Evolutionary conservation across 2,888 invertebrate genomes (phyloP), one percentile per base, ranked within the genome.

Genomic region (Adelphocoris suturalis): DNA sequence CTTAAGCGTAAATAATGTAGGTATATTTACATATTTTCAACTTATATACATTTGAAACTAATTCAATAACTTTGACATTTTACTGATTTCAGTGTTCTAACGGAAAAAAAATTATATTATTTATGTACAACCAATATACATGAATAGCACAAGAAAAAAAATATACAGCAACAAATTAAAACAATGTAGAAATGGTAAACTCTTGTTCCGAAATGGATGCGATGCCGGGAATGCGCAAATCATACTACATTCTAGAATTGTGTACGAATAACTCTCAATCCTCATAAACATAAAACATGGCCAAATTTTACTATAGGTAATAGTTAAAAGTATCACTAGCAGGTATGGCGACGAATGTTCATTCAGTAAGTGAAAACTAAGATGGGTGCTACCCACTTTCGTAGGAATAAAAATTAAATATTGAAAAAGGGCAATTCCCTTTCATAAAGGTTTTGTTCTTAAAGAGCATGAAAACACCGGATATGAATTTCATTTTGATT

Each of bases 271-370:
- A 61, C 19, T 68, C 27, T 68, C 68, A 23, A 23, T 12, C 12
- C 23, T 23, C n/a, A 68, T 68, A 68, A 68, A 68, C 23, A 23
- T 23, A 68, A 14, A 52, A 52, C 2, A 68, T 68, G 68, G 68
- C 68, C 68, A 68, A 68, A 68, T 68, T 68, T 27, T 12, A 68
- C 23, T 23, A 68, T 27, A 37, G 37, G 37, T 37, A 23, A 68
- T 68, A 68, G 68, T 23, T 68, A 68, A 68, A 68, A 68, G 68
- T 68, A 68, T 68, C 68, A 68, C 68, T 68, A 68, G 68, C 68
- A 68, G 68, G 68, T 68, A 68, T 68, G 68, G 68, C 68, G 68
- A 68, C 68, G 68, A 68, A 61, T 19, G 57, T 68, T 68, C 7
- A 19, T 68, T 68, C 68, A 61, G 61, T 61, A n/a, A 61, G 23